Base-by-base conservation (phyloP, 2,113 vertebrate species). In the Pomatorhinus ruficollis region DNA sequence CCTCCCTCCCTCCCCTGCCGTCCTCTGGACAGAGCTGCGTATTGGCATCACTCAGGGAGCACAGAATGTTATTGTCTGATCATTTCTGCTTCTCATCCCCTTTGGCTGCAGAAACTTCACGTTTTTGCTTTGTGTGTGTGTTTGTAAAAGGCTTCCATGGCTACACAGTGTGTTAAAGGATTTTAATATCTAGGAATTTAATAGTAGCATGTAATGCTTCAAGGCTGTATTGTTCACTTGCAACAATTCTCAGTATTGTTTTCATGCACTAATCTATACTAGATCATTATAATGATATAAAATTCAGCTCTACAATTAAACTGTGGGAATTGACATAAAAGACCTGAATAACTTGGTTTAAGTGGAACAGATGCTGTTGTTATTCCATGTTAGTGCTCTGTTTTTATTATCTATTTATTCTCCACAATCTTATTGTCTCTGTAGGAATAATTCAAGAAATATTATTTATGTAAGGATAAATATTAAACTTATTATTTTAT, bases 111-210 rank as follows among this genome's bases (percentile, higher is more conserved):
- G 71, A 86, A 96, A 92, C 83, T 95, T 94, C 80, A 69, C 92
- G 17, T 96, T 95, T 96, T 86, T 93, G 89, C 82, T 96, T 72
- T 94, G 75, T 91, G 71, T 92, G 56, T 86, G 83, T 85, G 66
- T 93, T 90, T 96, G 75, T 90, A 81, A 92, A 93, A 90, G 92
- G 71, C 92, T 95, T 94, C 95, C 90, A 95, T 96, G 93, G 84
- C 95, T 96, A 94, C 96, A 68, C 71, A 95, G 82, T 90, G 85
- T 77, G 72, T 63, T 95, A 89, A 75, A 95, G 83, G 92, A 90
- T 97, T 96, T 96, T 96, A 97, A 96, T 97, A 95, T 96, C 96
- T 91, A 88, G 87, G 83, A 96, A 90, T 95, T 93, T 97, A 93
- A 77, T 85, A 91, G 88, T 60, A 93, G 76, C 85, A 18, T 95